phyloP scores from a whole-genome alignment of 2,888 invertebrate genomes.

The Mylabris sibirica region DNA sequence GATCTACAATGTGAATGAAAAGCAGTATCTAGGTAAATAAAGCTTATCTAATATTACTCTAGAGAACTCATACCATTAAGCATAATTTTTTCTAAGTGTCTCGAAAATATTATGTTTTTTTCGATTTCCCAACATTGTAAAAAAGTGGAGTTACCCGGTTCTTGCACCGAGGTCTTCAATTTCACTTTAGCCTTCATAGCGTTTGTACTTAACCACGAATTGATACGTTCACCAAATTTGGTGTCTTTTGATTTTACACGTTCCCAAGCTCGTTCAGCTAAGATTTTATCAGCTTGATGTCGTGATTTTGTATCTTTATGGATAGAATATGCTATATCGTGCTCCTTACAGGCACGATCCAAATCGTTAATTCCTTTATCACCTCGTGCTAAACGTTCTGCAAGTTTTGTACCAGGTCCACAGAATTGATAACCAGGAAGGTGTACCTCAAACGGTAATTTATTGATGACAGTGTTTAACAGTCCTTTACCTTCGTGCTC shows the following conservation, averaged over 20 bases:
- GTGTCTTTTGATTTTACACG: conserved; percentile 45
- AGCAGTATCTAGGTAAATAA: too few species aligned
- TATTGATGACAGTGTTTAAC: conserved; percentile 35
- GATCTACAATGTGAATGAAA: too few species aligned
- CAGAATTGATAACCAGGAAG: too few species aligned
- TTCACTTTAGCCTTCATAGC: conserved; percentile 50
- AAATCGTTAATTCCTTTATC: conserved; percentile 51
- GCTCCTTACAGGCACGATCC: conserved; percentile 50
- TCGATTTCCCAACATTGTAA: too few species aligned
- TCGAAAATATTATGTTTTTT: too few species aligned
- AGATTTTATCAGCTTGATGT: conserved; percentile 51
- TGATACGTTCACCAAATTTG: conserved; percentile 48
- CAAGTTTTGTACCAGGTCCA: too few species aligned
- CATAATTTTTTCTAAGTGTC: too few species aligned
- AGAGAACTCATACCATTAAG: too few species aligned
- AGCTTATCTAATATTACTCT: too few species aligned
- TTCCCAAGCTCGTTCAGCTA: conserved; percentile 50
- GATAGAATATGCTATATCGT: conserved; percentile 50
- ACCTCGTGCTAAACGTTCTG: too few species aligned
- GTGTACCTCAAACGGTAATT: conserved; percentile 38
- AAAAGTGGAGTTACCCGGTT: too few species aligned
- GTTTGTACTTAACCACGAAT: conserved; percentile 45
- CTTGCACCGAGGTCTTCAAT: too few species aligned
- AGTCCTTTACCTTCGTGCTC: conserved; percentile 27
- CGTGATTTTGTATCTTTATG: conserved; percentile 38